Conservation (phyloP, 1,140 invertebrate genomes). For the Proales similis region DNA sequence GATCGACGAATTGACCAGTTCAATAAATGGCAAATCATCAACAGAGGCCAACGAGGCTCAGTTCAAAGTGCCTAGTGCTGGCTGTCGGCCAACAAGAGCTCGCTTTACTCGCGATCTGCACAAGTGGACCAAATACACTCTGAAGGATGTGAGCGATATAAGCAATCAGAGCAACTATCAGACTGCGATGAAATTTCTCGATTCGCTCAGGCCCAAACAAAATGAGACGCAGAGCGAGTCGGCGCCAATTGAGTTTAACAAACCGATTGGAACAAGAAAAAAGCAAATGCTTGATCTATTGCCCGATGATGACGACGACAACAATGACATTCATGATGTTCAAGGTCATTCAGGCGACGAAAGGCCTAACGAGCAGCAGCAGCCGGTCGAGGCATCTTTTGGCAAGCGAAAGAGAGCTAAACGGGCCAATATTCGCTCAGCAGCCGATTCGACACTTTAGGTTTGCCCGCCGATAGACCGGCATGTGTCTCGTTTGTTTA, state of each 20-base stretch:
- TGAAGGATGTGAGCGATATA: slow-evolving; percentile 24
- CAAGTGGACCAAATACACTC: slow-evolving; percentile 28
- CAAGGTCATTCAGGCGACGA: too few relatives aligned
- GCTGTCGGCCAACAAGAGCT: neutral
- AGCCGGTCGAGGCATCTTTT: neutral
- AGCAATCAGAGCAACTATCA: neutral
- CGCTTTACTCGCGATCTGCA: neutral
- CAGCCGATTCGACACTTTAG: neutral
- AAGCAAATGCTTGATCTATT: neutral
- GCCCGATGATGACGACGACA: neutral
- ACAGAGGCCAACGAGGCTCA: neutral
- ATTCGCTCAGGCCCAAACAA: neutral
- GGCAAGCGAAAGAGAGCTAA: neutral
- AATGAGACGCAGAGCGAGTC: neutral
- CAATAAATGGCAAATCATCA: too few relatives aligned
- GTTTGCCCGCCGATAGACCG: too few relatives aligned
- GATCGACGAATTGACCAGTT: neutral
- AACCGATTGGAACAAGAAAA: slow-evolving; percentile 22
- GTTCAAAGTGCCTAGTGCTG: slow-evolving; percentile 15
- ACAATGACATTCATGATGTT: neutral
- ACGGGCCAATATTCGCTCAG: neutral
- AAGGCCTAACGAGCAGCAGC: slow-evolving; percentile 7
- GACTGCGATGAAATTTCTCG: slow-evolving; percentile 25
- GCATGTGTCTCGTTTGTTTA: too few relatives aligned
- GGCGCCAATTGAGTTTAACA: slow-evolving; percentile 2